Base-by-base conservation (phyloP, 1,140 invertebrate genomes). In the Leptoteleia sp. region DNA sequence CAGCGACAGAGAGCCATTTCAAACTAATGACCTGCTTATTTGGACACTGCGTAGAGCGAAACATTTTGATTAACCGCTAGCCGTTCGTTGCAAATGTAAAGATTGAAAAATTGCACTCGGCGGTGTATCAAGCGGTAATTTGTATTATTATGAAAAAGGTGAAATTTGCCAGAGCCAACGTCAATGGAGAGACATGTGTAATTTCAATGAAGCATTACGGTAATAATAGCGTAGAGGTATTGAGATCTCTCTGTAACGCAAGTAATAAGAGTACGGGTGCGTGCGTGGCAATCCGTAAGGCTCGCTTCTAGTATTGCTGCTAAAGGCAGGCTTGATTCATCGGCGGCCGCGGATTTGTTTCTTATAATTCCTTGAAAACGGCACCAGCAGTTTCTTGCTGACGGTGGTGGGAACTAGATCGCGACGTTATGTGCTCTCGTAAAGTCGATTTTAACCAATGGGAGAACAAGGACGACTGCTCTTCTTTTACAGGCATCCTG, bases 381-480 rank as follows among this genome's bases (percentile, higher is more conserved):
- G 61, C 59, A 71, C 47, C 62, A 29, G 7, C 45, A 57, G 55
- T 50, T 80, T 80, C 61, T 80, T 76, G 62, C 48, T 47, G 33
- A 50, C 16, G 42, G 65, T 59, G 62, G 42, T 78, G 76, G 55
- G 52, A 75, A 79, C 72, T 75, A 77, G 64, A 79, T 70, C 78
- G 76, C 76, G 71, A 79, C 72, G 72, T 78, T 78, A 77, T 54
- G 35, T 59, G 59, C 55, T 50, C 61, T 67, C 38, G 55, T 75
- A 68, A 62, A 80, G 62, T 19, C 33, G 62, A 55, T 71, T 68
- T 64, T 33, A 76, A 57, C 68, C 67, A 54, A 81, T 82, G 68
- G 68, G 50, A 67, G 81, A 79, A 68, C 81, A 81, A 82, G 81
- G 81, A 81, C 81, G 54, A 50, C 76, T 50, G 59, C 79, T 82